Base-by-base conservation (phyloP, 1,140 invertebrate species). In the Drosophila oshimai region DNA sequence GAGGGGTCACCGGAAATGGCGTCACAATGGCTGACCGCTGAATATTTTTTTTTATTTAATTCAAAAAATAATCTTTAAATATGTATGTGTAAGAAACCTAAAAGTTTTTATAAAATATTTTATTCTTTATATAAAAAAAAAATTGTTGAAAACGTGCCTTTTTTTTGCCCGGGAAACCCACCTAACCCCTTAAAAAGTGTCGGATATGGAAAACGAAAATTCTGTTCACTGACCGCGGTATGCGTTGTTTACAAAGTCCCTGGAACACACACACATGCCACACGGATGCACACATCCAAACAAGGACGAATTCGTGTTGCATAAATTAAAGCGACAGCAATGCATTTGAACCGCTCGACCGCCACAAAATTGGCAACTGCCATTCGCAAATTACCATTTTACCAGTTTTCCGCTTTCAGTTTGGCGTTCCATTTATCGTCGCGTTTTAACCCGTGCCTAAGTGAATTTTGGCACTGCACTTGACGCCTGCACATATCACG, bases 331-430 rank as follows among this genome's bases (percentile, higher is more conserved):
- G 53, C 53, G 12, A 34, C 45, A 44, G 68, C 68, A 55, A 50
- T 72, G 46, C 68, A 72, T 79, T 79, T 72, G 60, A 75, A 54
- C 64, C 53, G 55, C 58, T 70, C 49, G 50, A 65, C 28, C 61
- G 39, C 64, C 57, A 51, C 76, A 73, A 84, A 78, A 74, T 84
- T 84, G 41, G 41, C 68, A 51, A 46, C 44, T 78, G 78, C 78
- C 78, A 73, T 60, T 47, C 50, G 50, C 68, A 83, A 50, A 41
- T 81, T 41, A 45, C 36, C 29, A 31, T 50, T 64, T 51, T 53
- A 57, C 26, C 51, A 50, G 58, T 34, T 46, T 34, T 9, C 36
- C 26, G 34, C 22, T 33, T 44, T 18, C 29, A 45, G 37, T 33
- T 67, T 47, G 26, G 42, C 45, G 10, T 55, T 68, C n/a, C 54